These are phyloP conservation scores for Diadegma fenestrale DNA, from an alignment of 2,888 invertebrate genomes.

Conservation along the genomic window DNA sequence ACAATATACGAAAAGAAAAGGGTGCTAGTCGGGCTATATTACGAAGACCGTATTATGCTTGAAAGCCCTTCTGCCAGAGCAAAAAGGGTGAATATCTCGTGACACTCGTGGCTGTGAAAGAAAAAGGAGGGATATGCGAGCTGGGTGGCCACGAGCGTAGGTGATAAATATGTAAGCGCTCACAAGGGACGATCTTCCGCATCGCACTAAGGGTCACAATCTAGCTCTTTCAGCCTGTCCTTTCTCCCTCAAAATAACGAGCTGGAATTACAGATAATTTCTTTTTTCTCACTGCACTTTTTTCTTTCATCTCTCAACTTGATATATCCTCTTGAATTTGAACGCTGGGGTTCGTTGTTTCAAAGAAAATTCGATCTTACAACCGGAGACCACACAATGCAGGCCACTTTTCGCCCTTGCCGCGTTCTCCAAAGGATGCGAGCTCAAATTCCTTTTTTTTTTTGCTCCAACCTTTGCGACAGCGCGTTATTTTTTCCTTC, in stretches of 20 bases:
- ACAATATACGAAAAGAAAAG: constrained; percentile 1
- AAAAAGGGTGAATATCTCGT: constrained; percentile 37
- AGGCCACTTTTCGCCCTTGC: neutral
- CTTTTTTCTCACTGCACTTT: neutral
- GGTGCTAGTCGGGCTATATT: constrained; percentile 1
- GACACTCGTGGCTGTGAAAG: constrained; percentile 8
- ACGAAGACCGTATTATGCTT: neutral
- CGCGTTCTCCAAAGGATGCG: neutral
- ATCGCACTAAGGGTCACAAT: constrained; percentile 19
- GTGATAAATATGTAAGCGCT: constrained; percentile 52
- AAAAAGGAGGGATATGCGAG: neutral
- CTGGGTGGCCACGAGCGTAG: constrained; percentile 6
- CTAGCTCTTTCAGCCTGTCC: constrained; percentile 7
- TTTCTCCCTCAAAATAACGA: constrained; percentile 25
- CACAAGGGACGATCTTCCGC: constrained; percentile 44
- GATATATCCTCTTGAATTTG: neutral
- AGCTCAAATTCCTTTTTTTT: neutral
- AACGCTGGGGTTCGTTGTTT: neutral
- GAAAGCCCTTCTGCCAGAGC: neutral
- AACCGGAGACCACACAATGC: neutral
- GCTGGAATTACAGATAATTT: neutral
- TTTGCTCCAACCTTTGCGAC: neutral
- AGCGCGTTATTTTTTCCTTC: neutral
- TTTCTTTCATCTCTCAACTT: neutral
- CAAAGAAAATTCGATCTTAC: neutral